Evolutionary conservation across 2,888 invertebrate species (phyloP).

Genomic region (Amblyjoppa proteus): DNA sequence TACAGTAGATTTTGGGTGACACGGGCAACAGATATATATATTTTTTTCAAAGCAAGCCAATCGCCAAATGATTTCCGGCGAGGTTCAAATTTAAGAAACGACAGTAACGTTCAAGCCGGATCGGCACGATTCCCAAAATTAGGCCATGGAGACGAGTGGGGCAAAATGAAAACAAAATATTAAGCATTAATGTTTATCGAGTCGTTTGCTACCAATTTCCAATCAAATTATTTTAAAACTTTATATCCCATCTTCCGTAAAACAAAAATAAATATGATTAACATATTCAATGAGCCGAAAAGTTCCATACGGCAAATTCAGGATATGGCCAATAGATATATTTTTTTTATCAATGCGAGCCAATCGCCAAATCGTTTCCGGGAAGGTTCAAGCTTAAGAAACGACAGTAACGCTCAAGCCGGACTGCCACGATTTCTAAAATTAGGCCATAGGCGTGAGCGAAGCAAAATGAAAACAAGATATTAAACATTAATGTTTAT

Average conservation of each 20-base stretch:
- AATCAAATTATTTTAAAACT: no score
- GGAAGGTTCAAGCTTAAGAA: neutral
- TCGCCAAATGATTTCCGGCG: neutral
- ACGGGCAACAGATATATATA: neutral
- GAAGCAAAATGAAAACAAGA: no score
- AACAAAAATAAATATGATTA: neutral
- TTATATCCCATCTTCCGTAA: neutral
- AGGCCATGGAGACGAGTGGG: no score
- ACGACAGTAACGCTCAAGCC: no score
- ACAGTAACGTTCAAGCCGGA: no score
- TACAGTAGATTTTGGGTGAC: neutral
- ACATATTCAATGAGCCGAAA: neutral
- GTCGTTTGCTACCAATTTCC: no score
- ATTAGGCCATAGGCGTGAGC: no score
- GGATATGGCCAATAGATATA: neutral
- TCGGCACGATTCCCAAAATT: no score
- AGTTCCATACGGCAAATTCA: neutral
- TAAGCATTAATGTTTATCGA: no score
- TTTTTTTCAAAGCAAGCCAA: neutral
- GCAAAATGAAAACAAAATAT: no score
- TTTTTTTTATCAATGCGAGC: neutral
- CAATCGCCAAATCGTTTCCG: neutral
- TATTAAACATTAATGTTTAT: no score
- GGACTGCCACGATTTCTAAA: no score
- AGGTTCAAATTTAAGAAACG: neutral